Conservation (phyloP, 1,140 invertebrate genomes). For the Yoshiicerus persimilis region DNA sequence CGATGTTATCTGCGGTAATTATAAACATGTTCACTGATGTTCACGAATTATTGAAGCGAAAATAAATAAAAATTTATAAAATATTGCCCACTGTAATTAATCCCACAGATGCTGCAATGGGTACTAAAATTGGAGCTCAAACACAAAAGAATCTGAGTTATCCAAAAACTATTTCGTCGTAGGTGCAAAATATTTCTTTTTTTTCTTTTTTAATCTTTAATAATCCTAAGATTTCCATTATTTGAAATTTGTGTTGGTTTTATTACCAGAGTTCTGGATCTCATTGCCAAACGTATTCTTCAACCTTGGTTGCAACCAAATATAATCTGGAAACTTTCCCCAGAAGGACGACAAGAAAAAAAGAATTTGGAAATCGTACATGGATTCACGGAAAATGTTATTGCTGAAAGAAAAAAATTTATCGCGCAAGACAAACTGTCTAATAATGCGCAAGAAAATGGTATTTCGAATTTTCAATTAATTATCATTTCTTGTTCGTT, state of each 20-base stretch:
- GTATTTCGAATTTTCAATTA: background rate
- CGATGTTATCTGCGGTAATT: background rate
- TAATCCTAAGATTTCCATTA: too few species aligned
- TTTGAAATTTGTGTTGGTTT: too few species aligned
- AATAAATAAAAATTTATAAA: too few species aligned
- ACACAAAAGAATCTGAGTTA: background rate
- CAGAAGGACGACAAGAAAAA: conserved; percentile 72
- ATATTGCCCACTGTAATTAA: background rate
- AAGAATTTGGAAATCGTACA: conserved; percentile 78
- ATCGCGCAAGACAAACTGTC: background rate
- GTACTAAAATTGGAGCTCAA: background rate
- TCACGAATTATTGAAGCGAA: too few species aligned
- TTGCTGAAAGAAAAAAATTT: background rate
- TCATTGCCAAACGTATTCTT: conserved; percentile 63
- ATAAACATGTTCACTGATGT: background rate
- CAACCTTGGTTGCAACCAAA: conserved; percentile 79
- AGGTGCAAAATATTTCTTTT: too few species aligned
- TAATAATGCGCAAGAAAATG: background rate
- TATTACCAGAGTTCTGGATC: background rate
- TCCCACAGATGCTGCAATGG: background rate
- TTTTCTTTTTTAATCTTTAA: too few species aligned
- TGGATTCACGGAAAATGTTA: conserved; percentile 74
- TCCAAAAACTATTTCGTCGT: background rate
- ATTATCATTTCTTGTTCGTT: too few species aligned
- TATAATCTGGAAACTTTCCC: conserved; percentile 74